These are phyloP conservation scores for Epinephelus awoara DNA, from an alignment of 2,797 vertebrate genomes.

Conservation along the genomic window DNA sequence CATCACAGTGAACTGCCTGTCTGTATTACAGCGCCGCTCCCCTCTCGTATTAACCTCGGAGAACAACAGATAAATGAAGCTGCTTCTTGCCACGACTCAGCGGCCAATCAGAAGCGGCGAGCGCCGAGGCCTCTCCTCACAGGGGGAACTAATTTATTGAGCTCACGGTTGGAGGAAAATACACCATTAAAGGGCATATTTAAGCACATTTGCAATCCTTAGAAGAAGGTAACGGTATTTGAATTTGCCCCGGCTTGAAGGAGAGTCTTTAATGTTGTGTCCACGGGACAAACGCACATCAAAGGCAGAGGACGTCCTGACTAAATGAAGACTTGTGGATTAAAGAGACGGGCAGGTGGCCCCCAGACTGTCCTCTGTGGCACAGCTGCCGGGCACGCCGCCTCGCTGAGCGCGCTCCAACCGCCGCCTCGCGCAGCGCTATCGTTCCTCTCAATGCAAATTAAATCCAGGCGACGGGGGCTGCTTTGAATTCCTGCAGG, in stretches of 20 bases:
- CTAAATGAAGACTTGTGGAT: slow-evolving; percentile 77
- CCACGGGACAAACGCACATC: slow-evolving; percentile 83
- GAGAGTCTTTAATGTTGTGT: slow-evolving; percentile 81
- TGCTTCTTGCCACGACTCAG: slow-evolving; percentile 34
- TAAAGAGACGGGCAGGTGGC: slow-evolving; percentile 77
- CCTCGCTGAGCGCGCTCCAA: slow-evolving; percentile 64
- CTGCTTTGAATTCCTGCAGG: slow-evolving; percentile 69
- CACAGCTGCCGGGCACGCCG: slow-evolving; percentile 74
- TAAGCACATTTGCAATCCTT: slow-evolving; percentile 79
- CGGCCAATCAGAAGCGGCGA: slow-evolving; percentile 52
- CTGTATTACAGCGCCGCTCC: no score
- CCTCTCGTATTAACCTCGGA: slow-evolving; percentile 35
- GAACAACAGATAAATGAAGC: slow-evolving; percentile 59
- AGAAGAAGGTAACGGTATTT: slow-evolving; percentile 81
- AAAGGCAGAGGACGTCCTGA: slow-evolving; percentile 79
- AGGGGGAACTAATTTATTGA: slow-evolving; percentile 77
- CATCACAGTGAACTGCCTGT: no score
- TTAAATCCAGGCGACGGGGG: slow-evolving; percentile 72
- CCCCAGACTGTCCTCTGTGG: slow-evolving; percentile 78
- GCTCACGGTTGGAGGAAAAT: slow-evolving; percentile 68
- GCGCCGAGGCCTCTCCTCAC: slow-evolving; percentile 47
- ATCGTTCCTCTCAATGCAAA: slow-evolving; percentile 70
- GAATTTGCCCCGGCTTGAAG: slow-evolving; percentile 84
- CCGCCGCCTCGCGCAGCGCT: slow-evolving; percentile 14
- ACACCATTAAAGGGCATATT: slow-evolving; percentile 82